A percentile compares a stretch with the other conserved stretches of the same genome.
Conservation (phyloP, 2,888 invertebrate genomes). For the Limnephilus lunatus region DNA sequence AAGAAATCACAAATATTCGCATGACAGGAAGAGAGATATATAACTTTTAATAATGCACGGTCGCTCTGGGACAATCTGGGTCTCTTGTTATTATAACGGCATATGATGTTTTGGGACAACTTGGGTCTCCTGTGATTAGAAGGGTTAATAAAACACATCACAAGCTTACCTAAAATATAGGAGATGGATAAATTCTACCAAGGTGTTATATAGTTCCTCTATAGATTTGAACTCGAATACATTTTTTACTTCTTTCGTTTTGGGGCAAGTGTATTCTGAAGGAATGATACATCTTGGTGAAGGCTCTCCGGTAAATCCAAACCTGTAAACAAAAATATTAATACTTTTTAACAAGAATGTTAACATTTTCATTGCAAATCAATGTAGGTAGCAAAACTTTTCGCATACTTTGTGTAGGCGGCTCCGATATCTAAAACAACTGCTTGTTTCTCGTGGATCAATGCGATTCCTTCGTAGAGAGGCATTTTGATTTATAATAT, state of each 20-base stretch:
- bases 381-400: conserved; percentile 35
- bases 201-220: conserved; percentile 88
- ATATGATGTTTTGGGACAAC: no score
- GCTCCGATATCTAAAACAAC: conserved; percentile 94
- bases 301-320: conserved; percentile 94
- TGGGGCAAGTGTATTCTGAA: conserved; percentile 84
- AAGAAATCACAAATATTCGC: no score
- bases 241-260: conserved; percentile 78
- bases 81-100: no score
- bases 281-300: conserved; percentile 92
- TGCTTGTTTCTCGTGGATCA: conserved; percentile 91
- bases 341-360: conserved; percentile 28
- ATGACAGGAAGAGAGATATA: no score
- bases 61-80: no score
- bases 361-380: neutral
- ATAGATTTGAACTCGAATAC: conserved; percentile 81
- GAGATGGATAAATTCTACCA: conserved; percentile 91
- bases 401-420: conserved; percentile 91
- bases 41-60: no score
- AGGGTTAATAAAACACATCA: conserved; percentile 4
- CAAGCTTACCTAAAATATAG: conserved; percentile 90
- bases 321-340: conserved; percentile 77
- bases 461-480: conserved; percentile 87
- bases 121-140: no score
- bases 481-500: conserved; percentile 76